A percentile compares a stretch with the other conserved stretches of the same genome.
Conservation (phyloP, 2,113 vertebrate species). For the Mirza zaza region DNA sequence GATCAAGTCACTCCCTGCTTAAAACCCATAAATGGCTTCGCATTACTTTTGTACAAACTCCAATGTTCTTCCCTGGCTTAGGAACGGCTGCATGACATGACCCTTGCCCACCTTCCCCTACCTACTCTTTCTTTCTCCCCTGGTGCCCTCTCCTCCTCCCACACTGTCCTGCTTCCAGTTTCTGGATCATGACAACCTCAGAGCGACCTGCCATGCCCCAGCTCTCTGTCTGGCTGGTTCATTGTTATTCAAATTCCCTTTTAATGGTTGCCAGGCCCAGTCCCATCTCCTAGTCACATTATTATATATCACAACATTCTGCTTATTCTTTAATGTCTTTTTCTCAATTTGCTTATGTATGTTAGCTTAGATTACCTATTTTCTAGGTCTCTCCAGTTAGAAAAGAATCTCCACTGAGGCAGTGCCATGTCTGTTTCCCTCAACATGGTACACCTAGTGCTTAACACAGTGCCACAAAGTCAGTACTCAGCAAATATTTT, state of each 20-base stretch:
- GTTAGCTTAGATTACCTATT: not conserved
- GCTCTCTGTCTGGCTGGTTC: not conserved
- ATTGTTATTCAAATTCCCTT: not conserved
- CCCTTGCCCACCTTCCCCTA: too few relatives aligned
- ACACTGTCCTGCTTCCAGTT: not conserved
- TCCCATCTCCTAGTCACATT: not conserved
- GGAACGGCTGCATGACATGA: rapidly evolving
- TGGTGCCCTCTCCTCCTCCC: rapidly evolving
- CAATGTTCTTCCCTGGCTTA: not conserved
- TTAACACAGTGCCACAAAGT: not conserved
- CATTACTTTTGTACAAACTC: not conserved
- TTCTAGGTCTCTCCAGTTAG: not conserved
- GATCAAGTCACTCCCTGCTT: not conserved
- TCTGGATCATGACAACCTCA: not conserved
- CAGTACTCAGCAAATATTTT: not conserved
- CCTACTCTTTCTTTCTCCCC: too few relatives aligned
- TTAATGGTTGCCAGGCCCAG: not conserved
- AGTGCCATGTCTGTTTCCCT: not conserved
- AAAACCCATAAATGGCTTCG: not conserved
- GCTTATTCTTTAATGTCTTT: not conserved
- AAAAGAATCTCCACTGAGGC: not conserved
- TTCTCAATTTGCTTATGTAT: not conserved
- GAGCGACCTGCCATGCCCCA: rapidly evolving
- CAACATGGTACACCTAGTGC: not conserved
- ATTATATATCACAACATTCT: not conserved